Evolutionary conservation across 30 jellyfish, hydroid and myxozoan genomes (phyloP), one percentile per base, ranked within the genome.

Genomic region (Aurelia sp.): DNA sequence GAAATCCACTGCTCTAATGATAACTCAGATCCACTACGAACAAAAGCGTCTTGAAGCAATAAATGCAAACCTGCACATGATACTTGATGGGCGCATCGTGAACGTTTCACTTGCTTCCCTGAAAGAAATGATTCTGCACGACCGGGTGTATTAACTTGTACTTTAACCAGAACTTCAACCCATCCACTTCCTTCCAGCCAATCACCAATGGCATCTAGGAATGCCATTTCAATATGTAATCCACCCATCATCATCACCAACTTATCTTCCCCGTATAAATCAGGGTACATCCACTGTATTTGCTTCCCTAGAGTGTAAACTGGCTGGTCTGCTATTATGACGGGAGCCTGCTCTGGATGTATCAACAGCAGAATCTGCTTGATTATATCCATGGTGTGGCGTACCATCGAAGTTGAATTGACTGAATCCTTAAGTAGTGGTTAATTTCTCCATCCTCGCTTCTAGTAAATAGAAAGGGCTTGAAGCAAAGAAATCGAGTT

Each of bases 101-200:
- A 3, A 0, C 47, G 47, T 5, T 35, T 35, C 5, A 35, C 80
- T 19, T 69, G 64, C 4, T 6, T 22, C 4, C 80, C 87, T 21
- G n/a, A 13, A 2, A 82, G 74, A 30, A 82, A 1, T 4, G 65
- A 17, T 3, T 82, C 92, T 4, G 77, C 77, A 31, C 75, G 57
- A 2, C 92, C 95, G 4, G 91, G 58, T 9, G 95, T 52, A 59
- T 20, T 78, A 30, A 88, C 38, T 5, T 88, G 21, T 9, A 82
- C 38, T 67, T 78, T 66, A 13, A 66, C 92, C 27, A 85, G 48
- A 24, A 51, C 8, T 60, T 74, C 84, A 1, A 85, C 88, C 95
- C 95, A 85, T 3, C 92, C 93, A 51, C 84, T 63, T 15, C 91
- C 91, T 15, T 85, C 91, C 21, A 85, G 60, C 92, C 91, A 85